A percentile compares a stretch with the other conserved stretches of the same genome.
phyloP scores from a whole-genome alignment of 2,888 invertebrate genomes.

The Apamea anceps region DNA sequence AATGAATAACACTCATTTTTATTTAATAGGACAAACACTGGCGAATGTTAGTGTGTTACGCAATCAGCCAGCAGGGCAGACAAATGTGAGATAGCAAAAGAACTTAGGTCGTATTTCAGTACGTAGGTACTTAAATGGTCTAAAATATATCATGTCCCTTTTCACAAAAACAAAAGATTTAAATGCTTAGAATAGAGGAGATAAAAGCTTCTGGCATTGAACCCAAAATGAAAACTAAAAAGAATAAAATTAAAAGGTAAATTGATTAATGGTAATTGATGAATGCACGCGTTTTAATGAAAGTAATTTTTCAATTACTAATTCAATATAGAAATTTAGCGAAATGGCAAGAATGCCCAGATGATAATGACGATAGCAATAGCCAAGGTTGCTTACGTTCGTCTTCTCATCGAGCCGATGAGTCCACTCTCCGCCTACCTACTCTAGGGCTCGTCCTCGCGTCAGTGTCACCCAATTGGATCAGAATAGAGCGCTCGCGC shows the following conservation, averaged over 20 bases:
- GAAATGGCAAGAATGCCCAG: too few relatives aligned
- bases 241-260: neutral
- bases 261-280: neutral
- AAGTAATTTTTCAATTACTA: neutral
- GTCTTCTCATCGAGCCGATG: neutral
- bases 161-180: neutral
- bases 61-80: neutral
- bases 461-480: constrained; percentile 55
- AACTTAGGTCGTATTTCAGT: neutral
- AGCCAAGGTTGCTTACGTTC: neutral
- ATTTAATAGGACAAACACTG: neutral
- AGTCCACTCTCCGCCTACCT: constrained; percentile 16
- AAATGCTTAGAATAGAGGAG: neutral
- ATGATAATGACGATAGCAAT: neutral
- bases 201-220: neutral
- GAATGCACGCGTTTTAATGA: neutral
- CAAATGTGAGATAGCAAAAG: neutral
- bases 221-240: neutral
- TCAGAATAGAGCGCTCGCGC: constrained; percentile 42
- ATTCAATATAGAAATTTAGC: neutral
- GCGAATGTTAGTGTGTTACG: neutral
- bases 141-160: neutral
- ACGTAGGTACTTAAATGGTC: too few relatives aligned
- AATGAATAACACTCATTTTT: constrained; percentile 8
- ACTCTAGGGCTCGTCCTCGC: constrained; percentile 55